Percentiles rank a stretch among this genome's conserved stretches.
These are phyloP conservation scores for Morpho helenor DNA, from an alignment of 2,888 invertebrate genomes.

Conservation along the genomic window DNA sequence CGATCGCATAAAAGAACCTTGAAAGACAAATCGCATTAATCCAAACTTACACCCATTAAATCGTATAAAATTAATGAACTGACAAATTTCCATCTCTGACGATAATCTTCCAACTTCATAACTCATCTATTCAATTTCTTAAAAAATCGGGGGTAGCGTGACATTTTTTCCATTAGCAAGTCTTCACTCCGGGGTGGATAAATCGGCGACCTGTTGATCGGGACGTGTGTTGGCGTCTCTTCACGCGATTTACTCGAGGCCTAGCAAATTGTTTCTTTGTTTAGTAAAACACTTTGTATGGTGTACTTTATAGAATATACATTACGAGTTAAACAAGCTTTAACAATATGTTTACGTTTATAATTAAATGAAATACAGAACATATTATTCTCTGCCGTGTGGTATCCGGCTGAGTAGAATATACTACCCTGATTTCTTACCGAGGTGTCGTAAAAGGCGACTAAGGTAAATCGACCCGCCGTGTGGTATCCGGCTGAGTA, in stretches of 20 bases:
- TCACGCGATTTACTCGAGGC: conserved; percentile 39
- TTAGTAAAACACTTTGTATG: conserved; percentile 27
- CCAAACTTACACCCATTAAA: conserved; percentile 26
- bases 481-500: too few species aligned
- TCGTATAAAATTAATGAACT: conserved; percentile 42
- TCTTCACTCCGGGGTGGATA: conserved; percentile 45
- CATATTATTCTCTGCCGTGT: too few species aligned
- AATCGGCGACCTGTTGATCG: conserved; percentile 70
- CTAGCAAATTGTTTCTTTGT: conserved; percentile 64
- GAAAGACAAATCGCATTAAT: conserved; percentile 19
- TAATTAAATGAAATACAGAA: too few species aligned
- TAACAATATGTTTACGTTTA: not conserved
- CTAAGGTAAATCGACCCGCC: too few species aligned
- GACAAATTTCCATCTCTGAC: conserved; percentile 43
- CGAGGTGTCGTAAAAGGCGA: too few species aligned
- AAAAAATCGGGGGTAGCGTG: conserved; percentile 51
- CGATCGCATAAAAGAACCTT: conserved; percentile 1
- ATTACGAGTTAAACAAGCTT: not conserved
- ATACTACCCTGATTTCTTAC: too few species aligned
- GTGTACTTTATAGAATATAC: conserved; percentile 9
- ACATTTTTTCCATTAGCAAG: conserved; percentile 67
- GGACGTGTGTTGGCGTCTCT: conserved; percentile 45
- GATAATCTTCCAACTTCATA: conserved; percentile 49
- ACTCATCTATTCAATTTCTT: conserved; percentile 56
- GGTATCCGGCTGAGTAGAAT: too few species aligned